These are phyloP conservation scores for Phacellophora camtschatica DNA, from an alignment of 30 jellyfish, hydroid and myxozoan genomes.

Conservation along the genomic window DNA sequence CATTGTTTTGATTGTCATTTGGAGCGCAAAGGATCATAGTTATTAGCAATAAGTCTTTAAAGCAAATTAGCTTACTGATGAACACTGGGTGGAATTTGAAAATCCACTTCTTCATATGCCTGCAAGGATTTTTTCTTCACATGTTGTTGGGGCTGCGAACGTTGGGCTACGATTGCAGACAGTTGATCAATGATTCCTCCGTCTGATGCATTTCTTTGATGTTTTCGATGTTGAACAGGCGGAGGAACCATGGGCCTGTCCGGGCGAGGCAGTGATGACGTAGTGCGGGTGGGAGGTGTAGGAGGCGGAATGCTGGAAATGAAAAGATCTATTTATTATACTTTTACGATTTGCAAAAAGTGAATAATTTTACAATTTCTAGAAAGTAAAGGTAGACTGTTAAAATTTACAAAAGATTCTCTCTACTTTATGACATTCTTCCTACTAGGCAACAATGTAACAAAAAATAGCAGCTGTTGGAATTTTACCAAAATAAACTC, in stretches of 20 bases:
- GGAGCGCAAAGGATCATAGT: too few relatives aligned
- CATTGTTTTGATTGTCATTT: too few relatives aligned
- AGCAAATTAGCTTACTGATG: conserved; percentile 36
- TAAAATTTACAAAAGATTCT: too few relatives aligned
- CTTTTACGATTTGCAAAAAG: too few relatives aligned
- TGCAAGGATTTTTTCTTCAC: neutral
- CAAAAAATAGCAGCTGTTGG: too few relatives aligned
- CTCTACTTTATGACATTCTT: too few relatives aligned
- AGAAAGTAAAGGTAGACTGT: too few relatives aligned
- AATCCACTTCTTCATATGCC: conserved; percentile 17
- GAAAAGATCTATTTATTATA: too few relatives aligned
- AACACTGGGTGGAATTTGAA: neutral
- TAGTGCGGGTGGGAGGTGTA: conserved; percentile 89
- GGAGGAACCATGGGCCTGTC: conserved; percentile 93
- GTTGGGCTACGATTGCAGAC: conserved; percentile 4
- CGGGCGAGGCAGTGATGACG: conserved; percentile 90
- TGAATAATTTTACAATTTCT: too few relatives aligned
- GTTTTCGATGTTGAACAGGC: conserved; percentile 51
- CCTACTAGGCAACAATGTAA: too few relatives aligned
- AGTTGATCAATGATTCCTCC: conserved; percentile 70
- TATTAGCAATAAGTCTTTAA: too few relatives aligned
- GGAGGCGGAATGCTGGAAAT: conserved; percentile 73
- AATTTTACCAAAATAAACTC: too few relatives aligned
- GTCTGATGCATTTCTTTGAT: conserved; percentile 86
- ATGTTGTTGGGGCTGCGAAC: conserved; percentile 8